Conservation (phyloP, 2,797 vertebrate genomes). For the Hafferia zeledoni region DNA sequence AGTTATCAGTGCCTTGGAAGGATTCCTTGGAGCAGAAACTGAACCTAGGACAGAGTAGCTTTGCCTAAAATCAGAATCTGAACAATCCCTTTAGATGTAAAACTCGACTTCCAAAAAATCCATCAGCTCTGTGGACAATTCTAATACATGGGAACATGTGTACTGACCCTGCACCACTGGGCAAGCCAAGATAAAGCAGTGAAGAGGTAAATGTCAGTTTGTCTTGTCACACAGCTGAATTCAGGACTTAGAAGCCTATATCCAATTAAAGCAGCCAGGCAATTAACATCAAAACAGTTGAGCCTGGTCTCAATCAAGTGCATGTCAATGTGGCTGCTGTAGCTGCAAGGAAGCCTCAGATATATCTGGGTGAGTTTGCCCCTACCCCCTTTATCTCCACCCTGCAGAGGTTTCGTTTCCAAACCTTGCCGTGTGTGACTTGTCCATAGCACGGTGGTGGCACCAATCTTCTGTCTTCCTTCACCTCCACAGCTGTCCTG, state of each 20-base stretch:
- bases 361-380: not conserved
- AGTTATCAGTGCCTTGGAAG: not conserved
- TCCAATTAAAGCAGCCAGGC: conserved; percentile 14
- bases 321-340: not conserved
- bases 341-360: not conserved
- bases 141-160: not conserved
- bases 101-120: not conserved
- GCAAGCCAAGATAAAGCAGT: not conserved
- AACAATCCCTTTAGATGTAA: not conserved
- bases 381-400: not conserved
- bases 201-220: not conserved
- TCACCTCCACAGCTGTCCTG: not conserved
- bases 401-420: not conserved
- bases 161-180: not conserved
- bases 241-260: not conserved
- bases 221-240: not conserved
- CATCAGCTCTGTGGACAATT: not conserved
- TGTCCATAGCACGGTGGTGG: not conserved
- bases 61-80: not conserved
- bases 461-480: not conserved
- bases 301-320: not conserved
- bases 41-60: not conserved
- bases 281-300: not conserved
- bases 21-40: not conserved
- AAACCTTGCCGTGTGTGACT: not conserved